A percentile compares a stretch with the other conserved stretches of the same genome.
Evolutionary conservation across 2,797 vertebrate genomes (phyloP).

Genomic region (Propithecus deckenii): DNA sequence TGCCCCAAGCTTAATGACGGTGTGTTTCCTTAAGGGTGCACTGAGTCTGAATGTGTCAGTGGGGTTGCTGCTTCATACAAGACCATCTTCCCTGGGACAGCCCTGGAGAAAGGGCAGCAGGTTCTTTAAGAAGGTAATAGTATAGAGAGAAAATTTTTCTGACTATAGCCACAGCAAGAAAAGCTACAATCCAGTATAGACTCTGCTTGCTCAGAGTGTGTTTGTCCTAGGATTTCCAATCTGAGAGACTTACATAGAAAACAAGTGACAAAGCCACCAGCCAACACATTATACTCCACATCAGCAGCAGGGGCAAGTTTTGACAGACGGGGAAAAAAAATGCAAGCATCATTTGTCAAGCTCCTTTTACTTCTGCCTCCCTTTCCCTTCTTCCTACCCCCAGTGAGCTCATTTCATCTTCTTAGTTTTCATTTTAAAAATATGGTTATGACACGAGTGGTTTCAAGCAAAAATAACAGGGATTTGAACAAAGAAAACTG

Average conservation of each 20-base stretch:
- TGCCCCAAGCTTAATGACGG: neutral
- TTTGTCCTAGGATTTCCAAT: neutral
- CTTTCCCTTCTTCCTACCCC: neutral
- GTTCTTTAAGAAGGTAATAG: neutral
- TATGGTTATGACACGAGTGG: neutral
- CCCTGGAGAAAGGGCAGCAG: neutral
- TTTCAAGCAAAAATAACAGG: conserved; percentile 54
- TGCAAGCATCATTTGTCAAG: neutral
- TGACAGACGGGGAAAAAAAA: neutral
- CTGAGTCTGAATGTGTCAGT: neutral
- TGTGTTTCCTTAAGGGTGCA: neutral
- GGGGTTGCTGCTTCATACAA: too few species aligned
- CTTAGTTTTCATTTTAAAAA: neutral
- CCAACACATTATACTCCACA: neutral
- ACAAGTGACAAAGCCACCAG: neutral
- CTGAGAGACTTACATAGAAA: too few species aligned
- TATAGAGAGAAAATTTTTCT: neutral
- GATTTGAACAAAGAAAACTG: conserved; percentile 29
- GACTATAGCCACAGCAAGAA: neutral
- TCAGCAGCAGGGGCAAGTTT: neutral
- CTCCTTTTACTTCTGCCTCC: neutral
- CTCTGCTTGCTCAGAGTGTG: neutral
- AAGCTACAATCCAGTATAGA: neutral
- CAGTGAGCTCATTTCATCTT: neutral
- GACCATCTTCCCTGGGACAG: neutral